These are phyloP conservation scores for Heliconius erato DNA, from an alignment of 2,888 invertebrate species.

Conservation along the genomic window DNA sequence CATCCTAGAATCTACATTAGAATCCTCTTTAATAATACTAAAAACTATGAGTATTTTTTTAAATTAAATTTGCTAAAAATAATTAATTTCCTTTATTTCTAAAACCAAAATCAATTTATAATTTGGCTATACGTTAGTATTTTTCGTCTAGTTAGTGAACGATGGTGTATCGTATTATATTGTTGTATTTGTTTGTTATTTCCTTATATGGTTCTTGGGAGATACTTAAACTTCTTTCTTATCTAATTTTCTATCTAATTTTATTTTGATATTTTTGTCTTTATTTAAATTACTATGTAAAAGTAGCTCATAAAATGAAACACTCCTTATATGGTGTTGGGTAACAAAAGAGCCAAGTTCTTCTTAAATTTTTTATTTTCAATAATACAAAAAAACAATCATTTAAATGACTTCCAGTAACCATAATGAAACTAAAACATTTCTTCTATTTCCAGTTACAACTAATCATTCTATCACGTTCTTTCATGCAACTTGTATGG, in stretches of 20 bases:
- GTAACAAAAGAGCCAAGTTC: background rate
- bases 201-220: conserved; percentile 43
- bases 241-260: too few species aligned
- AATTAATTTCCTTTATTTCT: background rate
- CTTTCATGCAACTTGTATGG: conserved; percentile 70
- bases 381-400: background rate
- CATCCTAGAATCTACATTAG: too few species aligned
- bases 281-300: background rate
- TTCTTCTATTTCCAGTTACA: conserved; percentile 55
- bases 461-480: conserved; percentile 66
- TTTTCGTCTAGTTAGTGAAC: conserved; percentile 38
- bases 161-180: conserved; percentile 32
- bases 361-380: background rate
- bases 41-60: too few species aligned
- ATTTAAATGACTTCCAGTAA: conserved; percentile 46
- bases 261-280: background rate
- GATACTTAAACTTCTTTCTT: background rate
- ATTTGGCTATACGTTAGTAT: conserved; percentile 43
- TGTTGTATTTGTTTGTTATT: conserved; percentile 37
- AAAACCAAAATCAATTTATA: background rate
- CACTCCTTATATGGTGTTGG: background rate
- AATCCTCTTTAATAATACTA: too few species aligned
- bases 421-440: conserved; percentile 46
- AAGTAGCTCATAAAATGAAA: background rate
- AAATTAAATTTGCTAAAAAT: too few species aligned